Base-by-base conservation (phyloP, 2,888 invertebrate species). In the Cryptocephalus moraei region DNA sequence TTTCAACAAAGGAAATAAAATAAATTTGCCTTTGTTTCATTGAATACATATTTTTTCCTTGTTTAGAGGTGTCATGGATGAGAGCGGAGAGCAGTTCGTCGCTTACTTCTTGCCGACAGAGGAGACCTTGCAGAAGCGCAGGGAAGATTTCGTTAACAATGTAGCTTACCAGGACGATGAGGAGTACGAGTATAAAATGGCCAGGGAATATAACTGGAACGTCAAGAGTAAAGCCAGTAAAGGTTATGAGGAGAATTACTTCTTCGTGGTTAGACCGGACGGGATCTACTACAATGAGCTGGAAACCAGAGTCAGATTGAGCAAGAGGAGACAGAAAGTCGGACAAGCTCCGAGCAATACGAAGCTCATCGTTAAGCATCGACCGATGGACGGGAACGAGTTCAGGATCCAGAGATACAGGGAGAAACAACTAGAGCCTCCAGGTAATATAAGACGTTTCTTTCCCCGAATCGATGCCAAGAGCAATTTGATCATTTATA, bases 151-250 rank as follows among this genome's bases (percentile, higher is more conserved):
- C 43, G 75, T 78, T 0, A 84, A 84, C 41, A 78, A 75, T 32
- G 74, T 88, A 12, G 82, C 89, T 0, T 94, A 91, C 66, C 82
- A 84, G 64, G 93, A 93, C 40, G 92, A 86, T 1, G 88, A 91
- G 56, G 89, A 90, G 46, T 99, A 99, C 63, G 95, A 97, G 60
- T 99, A 97, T 65, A 87, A 90, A 70, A 90, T 99, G 84, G 92
- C 95, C 0, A 79, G 99, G 52, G 97, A 99, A 67, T 99, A 99
- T 69, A 96, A 95, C 67, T 99, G 97, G 97, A 96, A 95, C 65
- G 96, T 97, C 13, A 96, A 97, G 71, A 96, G 93, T 70, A 96
- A 96, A 56, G 70, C 70, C 1, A 69, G 69, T 53, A 70, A 70
- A 55, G 70, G 93, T 34, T 95, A 94, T 62, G 95, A 96, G 70